Conservation (phyloP, 2,113 vertebrate species). For the Sturnus vulgaris region DNA sequence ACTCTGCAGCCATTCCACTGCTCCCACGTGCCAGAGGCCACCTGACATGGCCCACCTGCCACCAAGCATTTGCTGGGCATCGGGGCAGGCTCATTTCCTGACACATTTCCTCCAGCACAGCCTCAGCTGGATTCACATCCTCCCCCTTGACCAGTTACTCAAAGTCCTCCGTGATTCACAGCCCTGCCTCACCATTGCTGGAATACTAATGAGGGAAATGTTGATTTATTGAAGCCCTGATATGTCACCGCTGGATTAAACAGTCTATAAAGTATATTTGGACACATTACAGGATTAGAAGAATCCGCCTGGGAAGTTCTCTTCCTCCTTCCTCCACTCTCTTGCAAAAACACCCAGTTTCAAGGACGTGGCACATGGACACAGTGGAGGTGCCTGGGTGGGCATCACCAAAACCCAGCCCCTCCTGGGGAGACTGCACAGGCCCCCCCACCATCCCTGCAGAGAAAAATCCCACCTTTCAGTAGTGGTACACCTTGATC, state of each 20-base stretch:
- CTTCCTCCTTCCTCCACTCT: background rate
- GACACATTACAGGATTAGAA: conserved; percentile 25
- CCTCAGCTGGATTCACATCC: background rate
- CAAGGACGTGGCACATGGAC: background rate
- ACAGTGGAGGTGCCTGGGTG: background rate
- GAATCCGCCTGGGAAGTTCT: conserved; percentile 4
- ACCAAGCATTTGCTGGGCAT: background rate
- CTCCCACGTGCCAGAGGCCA: background rate
- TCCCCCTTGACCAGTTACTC: conserved; percentile 16
- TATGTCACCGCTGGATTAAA: conserved; percentile 41
- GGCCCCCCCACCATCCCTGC: background rate
- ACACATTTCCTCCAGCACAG: background rate
- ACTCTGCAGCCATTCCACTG: accelerated
- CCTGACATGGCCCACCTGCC: background rate
- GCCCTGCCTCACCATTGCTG: background rate
- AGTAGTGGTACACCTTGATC: conserved; percentile 84
- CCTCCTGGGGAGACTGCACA: accelerated
- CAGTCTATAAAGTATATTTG: conserved; percentile 42
- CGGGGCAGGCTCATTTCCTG: background rate
- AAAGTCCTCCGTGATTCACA: background rate
- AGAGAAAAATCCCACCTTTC: background rate
- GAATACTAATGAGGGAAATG: conserved; percentile 22
- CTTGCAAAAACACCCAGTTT: background rate
- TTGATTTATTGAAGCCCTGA: conserved; percentile 37
- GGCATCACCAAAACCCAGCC: background rate